phyloP scores from a whole-genome alignment of 2,888 invertebrate species.

The Sthenelais limicola region DNA sequence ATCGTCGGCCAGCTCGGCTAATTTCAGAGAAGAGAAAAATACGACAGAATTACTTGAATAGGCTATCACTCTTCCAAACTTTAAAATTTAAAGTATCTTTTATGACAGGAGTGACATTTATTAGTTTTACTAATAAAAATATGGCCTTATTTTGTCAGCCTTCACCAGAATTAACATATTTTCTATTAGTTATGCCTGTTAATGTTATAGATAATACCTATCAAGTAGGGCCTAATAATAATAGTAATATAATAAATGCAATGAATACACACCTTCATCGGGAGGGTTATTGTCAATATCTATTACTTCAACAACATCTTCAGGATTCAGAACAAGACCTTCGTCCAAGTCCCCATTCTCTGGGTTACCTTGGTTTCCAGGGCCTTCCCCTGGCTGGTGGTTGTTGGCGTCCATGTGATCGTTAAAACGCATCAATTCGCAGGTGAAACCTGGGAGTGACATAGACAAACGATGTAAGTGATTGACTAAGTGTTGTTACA shows the following conservation, averaged over 20 bases:
- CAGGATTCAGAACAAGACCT: constrained; percentile 18
- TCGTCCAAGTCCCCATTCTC: constrained; percentile 5
- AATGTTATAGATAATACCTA: no score
- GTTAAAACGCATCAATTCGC: constrained; percentile 5
- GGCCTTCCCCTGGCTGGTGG: constrained; percentile 20
- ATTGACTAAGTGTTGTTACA: no score
- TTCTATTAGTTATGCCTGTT: no score
- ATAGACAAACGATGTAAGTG: no score
- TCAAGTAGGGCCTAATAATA: no score
- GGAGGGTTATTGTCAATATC: constrained; percentile 7
- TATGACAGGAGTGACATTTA: not conserved
- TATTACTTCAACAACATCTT: constrained; percentile 17
- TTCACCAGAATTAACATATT: no score
- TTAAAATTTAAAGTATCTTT: not conserved
- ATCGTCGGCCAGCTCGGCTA: constrained; percentile 34
- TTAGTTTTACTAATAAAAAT: not conserved
- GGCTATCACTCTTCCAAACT: no score
- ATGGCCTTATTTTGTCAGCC: no score
- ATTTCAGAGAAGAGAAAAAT: no score
- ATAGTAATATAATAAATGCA: no score
- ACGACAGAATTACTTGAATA: not conserved
- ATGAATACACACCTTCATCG: constrained; percentile 22
- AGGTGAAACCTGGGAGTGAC: no score
- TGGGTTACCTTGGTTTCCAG: constrained; percentile 24
- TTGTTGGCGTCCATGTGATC: constrained; percentile 16